These are phyloP conservation scores for Watsonalla cultraria DNA, from an alignment of 2,888 invertebrate species.

Conservation along the genomic window DNA sequence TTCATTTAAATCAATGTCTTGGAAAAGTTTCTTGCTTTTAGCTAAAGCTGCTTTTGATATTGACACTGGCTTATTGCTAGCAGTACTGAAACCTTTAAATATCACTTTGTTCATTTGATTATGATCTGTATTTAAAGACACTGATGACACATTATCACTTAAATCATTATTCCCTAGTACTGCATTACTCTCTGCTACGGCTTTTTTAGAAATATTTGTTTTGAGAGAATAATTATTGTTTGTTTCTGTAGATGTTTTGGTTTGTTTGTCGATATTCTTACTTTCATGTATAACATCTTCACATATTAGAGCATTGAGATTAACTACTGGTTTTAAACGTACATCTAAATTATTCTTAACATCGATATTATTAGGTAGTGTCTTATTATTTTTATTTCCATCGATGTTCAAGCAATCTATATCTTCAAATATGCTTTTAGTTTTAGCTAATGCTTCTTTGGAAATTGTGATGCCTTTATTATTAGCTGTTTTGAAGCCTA, in stretches of 20 bases:
- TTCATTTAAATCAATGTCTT: constrained; percentile 26
- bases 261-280: constrained; percentile 11
- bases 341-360: constrained; percentile 7
- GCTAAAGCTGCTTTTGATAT: constrained; percentile 38
- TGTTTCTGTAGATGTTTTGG: neutral
- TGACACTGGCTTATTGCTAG: constrained; percentile 31
- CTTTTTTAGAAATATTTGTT: constrained; percentile 31
- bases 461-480: constrained; percentile 34
- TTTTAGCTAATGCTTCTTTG: constrained; percentile 35
- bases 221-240: neutral
- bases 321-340: constrained; percentile 56
- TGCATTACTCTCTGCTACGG: constrained; percentile 25
- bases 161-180: constrained; percentile 32
- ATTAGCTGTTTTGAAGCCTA: constrained; percentile 42
- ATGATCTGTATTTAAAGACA: neutral
- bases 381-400: neutral
- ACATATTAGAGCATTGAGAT: constrained; percentile 48
- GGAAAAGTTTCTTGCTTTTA: constrained; percentile 36
- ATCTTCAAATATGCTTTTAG: constrained; percentile 37
- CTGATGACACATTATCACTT: neutral
- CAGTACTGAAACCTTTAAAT: constrained; percentile 39
- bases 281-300: constrained; percentile 34
- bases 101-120: neutral
- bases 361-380: neutral
- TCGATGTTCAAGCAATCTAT: constrained; percentile 9